phyloP scores from a whole-genome alignment of 2,113 vertebrate species.

The Cyrtonyx montezumae region DNA sequence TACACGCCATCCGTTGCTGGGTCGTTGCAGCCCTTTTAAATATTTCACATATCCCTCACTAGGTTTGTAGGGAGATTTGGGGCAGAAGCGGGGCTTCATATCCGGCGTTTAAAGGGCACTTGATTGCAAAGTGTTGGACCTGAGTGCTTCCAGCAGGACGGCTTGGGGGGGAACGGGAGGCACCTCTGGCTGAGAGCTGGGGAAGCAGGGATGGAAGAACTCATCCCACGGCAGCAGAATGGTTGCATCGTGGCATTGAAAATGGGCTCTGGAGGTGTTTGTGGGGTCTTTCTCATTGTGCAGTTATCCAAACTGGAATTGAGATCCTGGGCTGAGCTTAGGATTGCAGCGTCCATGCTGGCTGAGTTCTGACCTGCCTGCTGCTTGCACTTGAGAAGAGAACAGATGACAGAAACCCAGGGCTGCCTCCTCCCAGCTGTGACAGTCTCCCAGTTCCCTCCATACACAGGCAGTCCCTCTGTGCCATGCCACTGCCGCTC shows the following conservation, averaged over 20 bases:
- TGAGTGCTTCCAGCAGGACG: not conserved
- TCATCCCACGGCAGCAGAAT: not conserved
- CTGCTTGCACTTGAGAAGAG: not conserved
- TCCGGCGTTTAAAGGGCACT: not conserved
- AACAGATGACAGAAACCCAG: fast-evolving
- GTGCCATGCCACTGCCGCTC: not conserved
- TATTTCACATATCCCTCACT: not conserved
- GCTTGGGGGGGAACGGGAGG: not conserved
- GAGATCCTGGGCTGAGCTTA: not conserved
- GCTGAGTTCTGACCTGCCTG: too few species aligned
- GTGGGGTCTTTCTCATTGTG: not conserved
- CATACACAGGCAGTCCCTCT: not conserved
- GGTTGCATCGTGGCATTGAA: not conserved
- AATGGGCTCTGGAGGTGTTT: not conserved
- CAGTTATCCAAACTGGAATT: not conserved
- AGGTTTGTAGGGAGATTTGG: not conserved
- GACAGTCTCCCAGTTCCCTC: not conserved
- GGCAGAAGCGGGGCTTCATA: not conserved
- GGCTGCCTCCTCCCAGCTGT: not conserved
- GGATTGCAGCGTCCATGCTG: fast-evolving
- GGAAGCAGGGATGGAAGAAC: not conserved
- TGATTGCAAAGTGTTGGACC: not conserved
- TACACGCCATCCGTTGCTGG: not conserved
- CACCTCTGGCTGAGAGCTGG: not conserved
- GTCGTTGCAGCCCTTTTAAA: not conserved